Conservation (phyloP, 1,140 invertebrate genomes). For the Thrips palmi region DNA sequence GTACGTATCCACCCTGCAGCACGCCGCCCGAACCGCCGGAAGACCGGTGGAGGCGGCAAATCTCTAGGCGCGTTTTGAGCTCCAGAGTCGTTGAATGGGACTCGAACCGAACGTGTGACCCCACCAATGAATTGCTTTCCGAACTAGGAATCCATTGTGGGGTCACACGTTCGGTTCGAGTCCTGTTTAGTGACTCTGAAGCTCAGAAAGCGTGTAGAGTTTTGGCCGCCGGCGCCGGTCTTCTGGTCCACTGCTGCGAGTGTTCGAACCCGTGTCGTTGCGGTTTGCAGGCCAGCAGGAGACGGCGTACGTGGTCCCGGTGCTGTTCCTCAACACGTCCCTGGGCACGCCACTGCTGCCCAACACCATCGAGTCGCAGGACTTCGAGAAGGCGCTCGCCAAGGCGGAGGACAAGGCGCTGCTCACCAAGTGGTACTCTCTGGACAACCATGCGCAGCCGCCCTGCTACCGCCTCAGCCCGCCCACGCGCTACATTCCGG, state of each 20-base stretch:
- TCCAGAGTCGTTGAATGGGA: too few species aligned
- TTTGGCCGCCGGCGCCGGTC: too few species aligned
- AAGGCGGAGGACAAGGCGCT: constrained; percentile 36
- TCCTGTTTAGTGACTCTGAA: too few species aligned
- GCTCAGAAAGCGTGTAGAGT: too few species aligned
- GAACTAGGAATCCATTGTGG: too few species aligned
- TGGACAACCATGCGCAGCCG: constrained; percentile 43
- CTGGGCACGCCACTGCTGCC: constrained; percentile 55
- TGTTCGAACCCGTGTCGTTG: not conserved
- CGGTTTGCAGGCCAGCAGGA: constrained; percentile 42
- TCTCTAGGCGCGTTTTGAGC: too few species aligned
- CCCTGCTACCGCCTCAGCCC: constrained; percentile 54
- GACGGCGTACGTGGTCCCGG: constrained; percentile 47
- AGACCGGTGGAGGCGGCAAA: too few species aligned
- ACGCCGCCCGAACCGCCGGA: too few species aligned
- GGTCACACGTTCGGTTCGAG: too few species aligned
- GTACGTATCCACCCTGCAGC: constrained; percentile 25
- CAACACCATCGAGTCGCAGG: constrained; percentile 51
- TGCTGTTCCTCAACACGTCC: constrained; percentile 53
- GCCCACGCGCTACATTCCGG: constrained; percentile 32
- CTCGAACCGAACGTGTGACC: too few species aligned
- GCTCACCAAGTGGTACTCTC: constrained; percentile 47
- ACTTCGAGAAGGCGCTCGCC: constrained; percentile 51
- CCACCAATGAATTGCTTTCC: too few species aligned
- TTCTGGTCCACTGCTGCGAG: not conserved